Conservation (phyloP, 1,140 invertebrate genomes). For the Phocides pigmalion region DNA sequence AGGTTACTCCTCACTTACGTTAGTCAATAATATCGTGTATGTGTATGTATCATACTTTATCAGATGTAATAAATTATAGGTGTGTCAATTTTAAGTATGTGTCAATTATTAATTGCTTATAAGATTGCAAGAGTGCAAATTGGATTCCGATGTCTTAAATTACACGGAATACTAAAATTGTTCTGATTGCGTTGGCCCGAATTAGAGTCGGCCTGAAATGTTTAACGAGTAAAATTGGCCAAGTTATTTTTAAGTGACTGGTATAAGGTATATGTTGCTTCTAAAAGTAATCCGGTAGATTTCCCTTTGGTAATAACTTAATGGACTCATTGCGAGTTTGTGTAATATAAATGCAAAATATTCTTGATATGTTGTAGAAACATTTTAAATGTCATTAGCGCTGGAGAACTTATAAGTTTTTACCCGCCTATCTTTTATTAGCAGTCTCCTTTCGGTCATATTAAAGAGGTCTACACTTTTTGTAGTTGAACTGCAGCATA, state of each 20-base stretch:
- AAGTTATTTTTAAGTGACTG: constrained; percentile 7
- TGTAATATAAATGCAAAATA: constrained; percentile 32
- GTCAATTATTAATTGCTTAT: constrained; percentile 14
- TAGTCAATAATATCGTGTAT: background rate
- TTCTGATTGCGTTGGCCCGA: constrained; percentile 5
- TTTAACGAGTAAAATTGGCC: constrained; percentile 6
- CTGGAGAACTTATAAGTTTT: too few species aligned
- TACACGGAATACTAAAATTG: constrained; percentile 11
- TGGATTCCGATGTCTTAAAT: background rate
- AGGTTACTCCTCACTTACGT: too few species aligned
- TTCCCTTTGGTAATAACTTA: constrained; percentile 29
- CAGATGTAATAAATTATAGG: too few species aligned
- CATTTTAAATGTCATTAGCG: constrained; percentile 25
- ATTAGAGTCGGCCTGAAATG: constrained; percentile 2
- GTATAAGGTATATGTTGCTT: constrained; percentile 9
- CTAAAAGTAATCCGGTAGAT: constrained; percentile 12
- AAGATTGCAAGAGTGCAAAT: constrained; percentile 6
- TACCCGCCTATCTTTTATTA: too few species aligned
- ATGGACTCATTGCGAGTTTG: constrained; percentile 25
- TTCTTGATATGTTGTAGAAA: constrained; percentile 16
- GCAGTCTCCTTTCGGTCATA: too few species aligned
- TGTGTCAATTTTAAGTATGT: constrained; percentile 19
- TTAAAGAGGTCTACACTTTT: too few species aligned
- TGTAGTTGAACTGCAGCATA: too few species aligned
- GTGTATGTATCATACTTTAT: constrained; percentile 1